A percentile compares a stretch with the other conserved stretches of the same genome.
Evolutionary conservation across 1,140 invertebrate species (phyloP).

Genomic region (Chrysomallon squamiferum): DNA sequence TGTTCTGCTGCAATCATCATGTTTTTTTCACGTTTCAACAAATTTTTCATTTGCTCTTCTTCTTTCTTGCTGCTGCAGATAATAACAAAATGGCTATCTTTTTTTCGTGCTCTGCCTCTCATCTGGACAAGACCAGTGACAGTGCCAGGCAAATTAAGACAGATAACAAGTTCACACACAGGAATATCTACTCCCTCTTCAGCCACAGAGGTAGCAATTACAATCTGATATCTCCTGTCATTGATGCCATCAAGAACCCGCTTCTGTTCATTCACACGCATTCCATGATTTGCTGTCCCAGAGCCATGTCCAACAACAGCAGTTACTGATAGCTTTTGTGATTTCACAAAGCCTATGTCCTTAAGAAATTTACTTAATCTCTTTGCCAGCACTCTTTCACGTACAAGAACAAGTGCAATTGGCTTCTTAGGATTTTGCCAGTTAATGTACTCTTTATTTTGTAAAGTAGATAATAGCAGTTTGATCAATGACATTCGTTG

Average conservation of each 20-base stretch:
- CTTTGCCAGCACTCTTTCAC: slow-evolving; percentile 41
- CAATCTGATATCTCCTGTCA: slow-evolving; percentile 29
- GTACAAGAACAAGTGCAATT: slow-evolving; percentile 51
- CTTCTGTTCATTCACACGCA: slow-evolving; percentile 49
- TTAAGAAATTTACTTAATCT: slow-evolving; percentile 30
- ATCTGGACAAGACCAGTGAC: slow-evolving; percentile 57
- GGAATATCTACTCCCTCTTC: slow-evolving; percentile 60
- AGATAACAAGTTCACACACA: slow-evolving; percentile 56
- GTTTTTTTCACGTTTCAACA: slow-evolving; percentile 44
- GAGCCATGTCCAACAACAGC: slow-evolving; percentile 50
- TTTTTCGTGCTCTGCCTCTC: slow-evolving; percentile 53
- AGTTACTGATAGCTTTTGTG: slow-evolving; percentile 27
- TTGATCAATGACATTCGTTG: slow-evolving; percentile 17
- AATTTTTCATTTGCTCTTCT: slow-evolving; percentile 38
- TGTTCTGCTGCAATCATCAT: slow-evolving; percentile 44
- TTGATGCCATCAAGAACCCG: slow-evolving; percentile 45
- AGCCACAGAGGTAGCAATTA: slow-evolving; percentile 57
- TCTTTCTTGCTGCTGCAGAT: slow-evolving; percentile 46
- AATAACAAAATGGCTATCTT: slow-evolving; percentile 53
- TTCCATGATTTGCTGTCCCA: slow-evolving; percentile 35
- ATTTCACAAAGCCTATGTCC: slow-evolving; percentile 20
- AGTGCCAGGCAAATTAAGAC: slow-evolving; percentile 52
- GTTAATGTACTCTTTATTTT: slow-evolving; percentile 20
- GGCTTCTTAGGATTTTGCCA: slow-evolving; percentile 18
- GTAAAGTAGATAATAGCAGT: slow-evolving; percentile 30